These are phyloP conservation scores for Noctua janthe DNA, from an alignment of 2,888 invertebrate genomes.

Conservation along the genomic window DNA sequence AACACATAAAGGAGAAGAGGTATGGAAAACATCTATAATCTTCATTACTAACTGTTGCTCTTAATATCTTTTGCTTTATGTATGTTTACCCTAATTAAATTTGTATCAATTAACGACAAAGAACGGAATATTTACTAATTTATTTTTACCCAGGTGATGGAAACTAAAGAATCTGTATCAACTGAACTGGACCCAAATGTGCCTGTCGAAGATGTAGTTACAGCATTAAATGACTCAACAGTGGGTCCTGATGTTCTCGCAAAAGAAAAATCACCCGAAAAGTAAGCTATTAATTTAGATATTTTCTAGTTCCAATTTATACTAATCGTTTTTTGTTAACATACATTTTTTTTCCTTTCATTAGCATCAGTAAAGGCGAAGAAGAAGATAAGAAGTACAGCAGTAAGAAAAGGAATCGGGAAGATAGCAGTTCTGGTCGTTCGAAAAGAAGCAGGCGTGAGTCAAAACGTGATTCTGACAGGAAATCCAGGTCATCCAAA, in stretches of 20 bases:
- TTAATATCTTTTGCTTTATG: background rate
- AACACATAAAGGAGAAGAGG: slow-evolving; percentile 97
- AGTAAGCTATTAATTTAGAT: slow-evolving; percentile 63
- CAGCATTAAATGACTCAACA: slow-evolving; percentile 90
- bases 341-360: slow-evolving; percentile 14
- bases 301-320: background rate
- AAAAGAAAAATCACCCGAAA: slow-evolving; percentile 69
- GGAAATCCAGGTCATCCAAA: slow-evolving; percentile 81
- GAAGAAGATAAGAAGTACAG: slow-evolving; percentile 55
- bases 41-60: background rate
- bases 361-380: slow-evolving; percentile 65
- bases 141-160: slow-evolving; percentile 88
- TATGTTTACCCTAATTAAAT: background rate
- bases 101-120: background rate
- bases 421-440: slow-evolving; percentile 71
- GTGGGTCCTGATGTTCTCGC: slow-evolving; percentile 76
- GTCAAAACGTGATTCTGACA: slow-evolving; percentile 81
- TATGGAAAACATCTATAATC: background rate
- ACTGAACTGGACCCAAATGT: slow-evolving; percentile 92
- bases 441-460: slow-evolving; percentile 80
- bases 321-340: slow-evolving; percentile 3
- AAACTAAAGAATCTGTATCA: slow-evolving; percentile 91
- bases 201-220: slow-evolving; percentile 92
- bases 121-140: background rate
- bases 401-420: slow-evolving; percentile 74